phyloP scores from a whole-genome alignment of 1,140 invertebrate species.

The Caenorhabditis inopinata region DNA sequence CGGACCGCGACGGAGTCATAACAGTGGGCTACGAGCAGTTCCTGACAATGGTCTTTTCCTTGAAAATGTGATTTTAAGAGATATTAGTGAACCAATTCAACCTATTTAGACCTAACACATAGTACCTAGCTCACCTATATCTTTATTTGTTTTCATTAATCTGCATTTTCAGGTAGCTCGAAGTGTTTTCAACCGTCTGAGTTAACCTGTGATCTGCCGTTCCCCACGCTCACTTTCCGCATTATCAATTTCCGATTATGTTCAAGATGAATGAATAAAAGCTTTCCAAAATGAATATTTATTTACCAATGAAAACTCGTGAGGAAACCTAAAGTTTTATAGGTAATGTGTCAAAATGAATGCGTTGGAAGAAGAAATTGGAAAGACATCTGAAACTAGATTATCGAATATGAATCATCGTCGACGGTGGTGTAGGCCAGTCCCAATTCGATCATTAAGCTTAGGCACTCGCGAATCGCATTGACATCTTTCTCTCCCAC shows the following conservation, averaged over 20 bases:
- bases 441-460: neutral
- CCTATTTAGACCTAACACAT: constrained; percentile 7
- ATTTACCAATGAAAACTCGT: too few relatives aligned
- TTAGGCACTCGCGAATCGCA: neutral
- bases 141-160: neutral
- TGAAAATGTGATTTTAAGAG: constrained; percentile 75
- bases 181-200: constrained; percentile 21
- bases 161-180: constrained; percentile 7
- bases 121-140: neutral
- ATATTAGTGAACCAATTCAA: neutral
- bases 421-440: neutral
- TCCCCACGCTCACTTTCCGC: constrained; percentile 9
- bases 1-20: constrained; percentile 90
- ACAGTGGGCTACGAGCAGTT: constrained; percentile 96
- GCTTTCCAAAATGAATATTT: neutral
- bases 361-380: too few relatives aligned
- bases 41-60: constrained; percentile 87
- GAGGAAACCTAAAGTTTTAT: too few relatives aligned
- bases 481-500: neutral
- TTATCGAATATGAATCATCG: neutral
- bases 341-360: too few relatives aligned
- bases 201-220: constrained; percentile 23
- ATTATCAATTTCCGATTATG: neutral
- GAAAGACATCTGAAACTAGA: neutral
- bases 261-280: neutral